These are phyloP conservation scores for Scaptomyza tumidula DNA, from an alignment of 2,888 invertebrate species.

Conservation along the genomic window DNA sequence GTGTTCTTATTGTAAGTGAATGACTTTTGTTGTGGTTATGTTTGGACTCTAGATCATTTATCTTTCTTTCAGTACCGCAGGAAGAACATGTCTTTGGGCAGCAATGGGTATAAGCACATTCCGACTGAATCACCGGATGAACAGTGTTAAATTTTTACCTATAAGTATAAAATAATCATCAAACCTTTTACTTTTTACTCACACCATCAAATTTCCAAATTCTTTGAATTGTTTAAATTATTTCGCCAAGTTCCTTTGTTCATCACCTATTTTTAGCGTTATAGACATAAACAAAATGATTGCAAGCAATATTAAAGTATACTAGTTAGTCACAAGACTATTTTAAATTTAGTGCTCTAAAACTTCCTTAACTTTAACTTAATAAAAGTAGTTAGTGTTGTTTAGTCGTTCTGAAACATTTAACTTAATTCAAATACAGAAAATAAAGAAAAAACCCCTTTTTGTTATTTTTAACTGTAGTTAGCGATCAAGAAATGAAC, in stretches of 20 bases:
- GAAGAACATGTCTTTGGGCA: slow-evolving; percentile 84
- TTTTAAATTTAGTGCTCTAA: slow-evolving; percentile 62
- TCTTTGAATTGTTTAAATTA: slow-evolving; percentile 18
- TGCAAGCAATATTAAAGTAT: slow-evolving; percentile 20
- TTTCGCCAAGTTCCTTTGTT: slow-evolving; percentile 4
- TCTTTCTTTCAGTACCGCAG: slow-evolving; percentile 73
- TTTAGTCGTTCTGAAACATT: slow-evolving; percentile 31
- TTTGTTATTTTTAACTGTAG: background rate
- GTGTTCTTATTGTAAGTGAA: slow-evolving; percentile 80
- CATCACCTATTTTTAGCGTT: slow-evolving; percentile 1
- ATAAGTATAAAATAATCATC: slow-evolving; percentile 8
- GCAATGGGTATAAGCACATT: slow-evolving; percentile 84
- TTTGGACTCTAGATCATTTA: slow-evolving; percentile 5
- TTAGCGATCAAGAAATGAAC: slow-evolving; percentile 22
- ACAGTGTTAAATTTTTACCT: slow-evolving; percentile 61
- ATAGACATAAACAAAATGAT: slow-evolving; percentile 16
- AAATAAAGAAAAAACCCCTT: background rate
- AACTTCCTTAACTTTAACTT: slow-evolving; percentile 12
- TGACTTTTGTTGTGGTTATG: background rate
- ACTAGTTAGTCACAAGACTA: slow-evolving; percentile 40
- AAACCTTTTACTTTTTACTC: background rate
- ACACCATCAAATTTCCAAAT: slow-evolving; percentile 47
- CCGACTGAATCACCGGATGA: slow-evolving; percentile 82
- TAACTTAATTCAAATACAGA: slow-evolving; percentile 39
- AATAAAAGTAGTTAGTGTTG: slow-evolving; percentile 3